phyloP scores from a whole-genome alignment of 2,888 invertebrate genomes.

The Macrosiphum euphorbiae region DNA sequence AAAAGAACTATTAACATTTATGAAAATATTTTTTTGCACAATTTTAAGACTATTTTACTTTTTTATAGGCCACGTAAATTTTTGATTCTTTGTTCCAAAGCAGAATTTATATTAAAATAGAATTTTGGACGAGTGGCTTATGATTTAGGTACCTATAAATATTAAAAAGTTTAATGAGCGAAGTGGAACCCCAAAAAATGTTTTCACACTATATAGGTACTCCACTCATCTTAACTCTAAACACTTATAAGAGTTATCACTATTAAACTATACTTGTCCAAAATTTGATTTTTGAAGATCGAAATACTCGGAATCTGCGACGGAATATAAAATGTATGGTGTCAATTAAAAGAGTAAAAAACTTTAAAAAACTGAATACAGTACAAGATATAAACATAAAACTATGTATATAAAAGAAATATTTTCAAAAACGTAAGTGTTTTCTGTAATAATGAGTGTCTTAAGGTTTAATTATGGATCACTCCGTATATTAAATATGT shows the following conservation, averaged over 20 bases:
- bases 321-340: background rate
- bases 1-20: background rate
- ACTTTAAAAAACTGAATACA: background rate
- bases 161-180: background rate
- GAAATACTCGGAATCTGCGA: background rate
- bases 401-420: background rate
- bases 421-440: background rate
- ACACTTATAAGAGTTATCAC: background rate
- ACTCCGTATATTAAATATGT: background rate
- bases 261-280: background rate
- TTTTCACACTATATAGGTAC: background rate
- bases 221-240: background rate
- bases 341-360: background rate
- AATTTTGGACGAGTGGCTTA: background rate
- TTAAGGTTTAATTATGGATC: background rate
- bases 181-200: background rate
- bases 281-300: background rate
- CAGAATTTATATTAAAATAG: background rate
- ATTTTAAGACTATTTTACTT: background rate
- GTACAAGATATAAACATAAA: too few relatives aligned
- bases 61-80: background rate
- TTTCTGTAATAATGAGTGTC: background rate
- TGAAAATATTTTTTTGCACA: background rate
- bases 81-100: too few relatives aligned
- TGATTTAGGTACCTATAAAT: background rate